Evolutionary conservation across 2,113 vertebrate genomes (phyloP).

Genomic region (Vidua chalybeata): DNA sequence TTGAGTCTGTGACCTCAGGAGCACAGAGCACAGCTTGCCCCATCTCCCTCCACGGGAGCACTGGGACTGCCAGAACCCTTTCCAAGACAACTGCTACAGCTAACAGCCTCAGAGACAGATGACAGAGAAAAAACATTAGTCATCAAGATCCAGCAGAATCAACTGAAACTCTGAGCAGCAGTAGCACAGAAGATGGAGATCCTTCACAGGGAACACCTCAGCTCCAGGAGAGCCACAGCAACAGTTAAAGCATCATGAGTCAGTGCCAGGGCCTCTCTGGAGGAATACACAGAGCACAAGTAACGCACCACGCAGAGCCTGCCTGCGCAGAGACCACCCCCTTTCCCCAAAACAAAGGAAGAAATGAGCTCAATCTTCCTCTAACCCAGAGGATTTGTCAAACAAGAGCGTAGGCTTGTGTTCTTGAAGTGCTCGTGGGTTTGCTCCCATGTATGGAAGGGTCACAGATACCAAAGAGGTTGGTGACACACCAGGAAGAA

Average conservation of each 20-base stretch:
- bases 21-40: neutral
- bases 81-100: neutral
- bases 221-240: neutral
- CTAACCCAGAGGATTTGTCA: neutral
- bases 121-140: neutral
- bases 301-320: neutral
- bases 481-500: neutral
- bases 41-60: accelerated
- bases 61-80: neutral
- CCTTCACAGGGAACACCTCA: neutral
- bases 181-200: neutral
- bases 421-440: neutral
- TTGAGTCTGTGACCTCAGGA: neutral
- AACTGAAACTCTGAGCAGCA: neutral
- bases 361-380: neutral
- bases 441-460: neutral
- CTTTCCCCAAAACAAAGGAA: neutral
- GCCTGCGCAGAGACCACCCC: conserved; percentile 8
- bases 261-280: neutral
- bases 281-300: neutral
- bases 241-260: neutral
- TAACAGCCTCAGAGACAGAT: neutral
- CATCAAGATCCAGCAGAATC: neutral
- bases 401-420: neutral
- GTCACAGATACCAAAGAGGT: neutral